Conservation (phyloP, 2,113 vertebrate genomes). For the Hypanus sabinus region DNA sequence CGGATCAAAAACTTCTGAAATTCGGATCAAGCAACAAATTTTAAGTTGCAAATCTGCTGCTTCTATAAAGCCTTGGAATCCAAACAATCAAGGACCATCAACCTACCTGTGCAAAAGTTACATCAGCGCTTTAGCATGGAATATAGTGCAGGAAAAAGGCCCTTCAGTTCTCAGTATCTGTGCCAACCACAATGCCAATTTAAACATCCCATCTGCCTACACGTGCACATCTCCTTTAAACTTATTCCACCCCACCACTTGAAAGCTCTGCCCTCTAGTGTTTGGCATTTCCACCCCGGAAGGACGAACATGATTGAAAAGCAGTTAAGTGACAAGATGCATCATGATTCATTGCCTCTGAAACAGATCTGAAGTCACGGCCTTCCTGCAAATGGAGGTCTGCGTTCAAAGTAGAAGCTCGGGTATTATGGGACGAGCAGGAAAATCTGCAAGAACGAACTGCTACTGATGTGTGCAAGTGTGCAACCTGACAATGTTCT, state of each 20-base stretch:
- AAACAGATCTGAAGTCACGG: not conserved
- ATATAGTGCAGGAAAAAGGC: too few species aligned
- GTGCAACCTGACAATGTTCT: not conserved
- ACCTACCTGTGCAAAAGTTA: not conserved
- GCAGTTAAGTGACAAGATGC: not conserved
- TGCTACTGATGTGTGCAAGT: too few species aligned
- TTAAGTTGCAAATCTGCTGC: not conserved
- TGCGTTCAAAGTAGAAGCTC: not conserved
- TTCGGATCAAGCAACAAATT: not conserved
- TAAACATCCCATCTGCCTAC: too few species aligned
- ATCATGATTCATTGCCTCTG: not conserved
- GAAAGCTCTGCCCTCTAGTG: too few species aligned
- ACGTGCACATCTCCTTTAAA: too few species aligned
- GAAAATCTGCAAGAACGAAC: too few species aligned
- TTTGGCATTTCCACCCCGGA: too few species aligned
- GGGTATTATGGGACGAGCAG: not conserved
- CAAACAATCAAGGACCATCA: not conserved
- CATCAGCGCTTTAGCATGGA: too few species aligned
- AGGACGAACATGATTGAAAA: too few species aligned
- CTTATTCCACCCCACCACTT: too few species aligned
- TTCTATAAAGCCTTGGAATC: not conserved
- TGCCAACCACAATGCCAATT: too few species aligned
- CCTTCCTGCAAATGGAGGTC: not conserved
- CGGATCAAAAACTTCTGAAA: not conserved
- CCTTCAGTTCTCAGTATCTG: too few species aligned